These are phyloP conservation scores for Sinohyriopsis cumingii DNA, from an alignment of 2,888 invertebrate genomes.

Conservation along the genomic window DNA sequence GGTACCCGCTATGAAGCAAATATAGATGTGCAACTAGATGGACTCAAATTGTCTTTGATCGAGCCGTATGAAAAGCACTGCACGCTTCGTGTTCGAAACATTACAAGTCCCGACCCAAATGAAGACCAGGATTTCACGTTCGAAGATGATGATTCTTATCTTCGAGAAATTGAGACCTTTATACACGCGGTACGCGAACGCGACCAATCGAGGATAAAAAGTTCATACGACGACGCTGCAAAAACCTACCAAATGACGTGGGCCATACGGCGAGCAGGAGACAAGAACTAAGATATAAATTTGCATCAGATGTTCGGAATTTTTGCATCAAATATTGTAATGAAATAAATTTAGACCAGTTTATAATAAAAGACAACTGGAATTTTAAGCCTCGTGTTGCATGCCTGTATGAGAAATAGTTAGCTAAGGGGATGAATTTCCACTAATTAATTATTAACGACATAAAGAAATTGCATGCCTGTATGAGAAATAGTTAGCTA, in stretches of 20 bases:
- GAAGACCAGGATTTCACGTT: slow-evolving; percentile 22
- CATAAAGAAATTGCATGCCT: no score
- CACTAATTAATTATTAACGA: no score
- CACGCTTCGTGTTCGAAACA: slow-evolving; percentile 19
- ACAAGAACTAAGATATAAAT: no score
- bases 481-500: no score
- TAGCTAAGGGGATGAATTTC: no score
- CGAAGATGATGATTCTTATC: slow-evolving; percentile 18
- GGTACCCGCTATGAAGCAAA: slow-evolving; percentile 26
- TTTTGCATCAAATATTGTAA: no score
- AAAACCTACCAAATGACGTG: slow-evolving; percentile 25
- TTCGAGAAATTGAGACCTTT: slow-evolving; percentile 19
- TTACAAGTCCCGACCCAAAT: slow-evolving; percentile 16
- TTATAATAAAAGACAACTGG: no score
- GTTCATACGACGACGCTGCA: slow-evolving; percentile 22
- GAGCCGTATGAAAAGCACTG: slow-evolving; percentile 23
- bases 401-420: no score
- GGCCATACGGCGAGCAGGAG: slow-evolving; percentile 15
- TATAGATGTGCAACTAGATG: slow-evolving; percentile 27
- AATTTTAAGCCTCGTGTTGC: no score
- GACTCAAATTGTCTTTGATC: slow-evolving; percentile 22
- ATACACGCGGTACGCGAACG: slow-evolving; percentile 17
- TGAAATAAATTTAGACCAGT: no score
- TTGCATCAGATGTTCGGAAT: no score
- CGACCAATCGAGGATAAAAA: slow-evolving; percentile 16